A percentile compares a stretch with the other conserved stretches of the same genome.
Conservation (phyloP, 1,140 invertebrate genomes). For the Goniozus legneri region DNA sequence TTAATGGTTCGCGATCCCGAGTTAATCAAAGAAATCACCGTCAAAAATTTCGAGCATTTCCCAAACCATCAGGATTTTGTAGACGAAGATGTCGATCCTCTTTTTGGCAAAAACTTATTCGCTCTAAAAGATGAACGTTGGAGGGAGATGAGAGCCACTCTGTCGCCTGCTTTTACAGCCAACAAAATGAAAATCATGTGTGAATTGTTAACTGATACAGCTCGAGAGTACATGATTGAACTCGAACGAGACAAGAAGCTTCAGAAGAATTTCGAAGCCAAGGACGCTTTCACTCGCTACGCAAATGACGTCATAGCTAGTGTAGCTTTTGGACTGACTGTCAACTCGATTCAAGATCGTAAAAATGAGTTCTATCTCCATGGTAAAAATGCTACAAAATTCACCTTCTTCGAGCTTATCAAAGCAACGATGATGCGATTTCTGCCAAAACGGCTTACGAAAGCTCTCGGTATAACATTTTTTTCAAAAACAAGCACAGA, state of each 20-base stretch:
- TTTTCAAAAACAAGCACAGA: not conserved
- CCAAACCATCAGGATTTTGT: slow-evolving; percentile 54
- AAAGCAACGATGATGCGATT: slow-evolving; percentile 3
- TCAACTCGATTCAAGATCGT: not conserved
- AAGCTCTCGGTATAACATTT: not conserved
- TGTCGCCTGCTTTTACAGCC: slow-evolving; percentile 47
- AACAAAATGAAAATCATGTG: slow-evolving; percentile 47
- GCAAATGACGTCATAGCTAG: not conserved
- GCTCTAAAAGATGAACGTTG: slow-evolving; percentile 53
- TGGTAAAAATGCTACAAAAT: not conserved
- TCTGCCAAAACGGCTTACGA: not conserved
- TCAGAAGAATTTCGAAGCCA: not conserved
- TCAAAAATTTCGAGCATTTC: slow-evolving; percentile 67
- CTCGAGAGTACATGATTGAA: slow-evolving; percentile 21
- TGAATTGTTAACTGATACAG: slow-evolving; percentile 34
- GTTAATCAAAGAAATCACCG: slow-evolving; percentile 58
- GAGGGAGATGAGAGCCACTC: slow-evolving; percentile 39
- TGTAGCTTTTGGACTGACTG: not conserved
- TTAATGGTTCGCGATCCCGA: slow-evolving; percentile 62
- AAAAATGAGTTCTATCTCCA: not conserved
- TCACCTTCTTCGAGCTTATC: not conserved
- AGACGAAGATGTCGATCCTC: slow-evolving; percentile 47
- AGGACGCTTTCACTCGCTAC: not conserved
- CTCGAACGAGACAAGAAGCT: slow-evolving; percentile 20
- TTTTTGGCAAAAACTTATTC: slow-evolving; percentile 55